phyloP scores from a whole-genome alignment of 2,113 vertebrate genomes.

The Neodon shergylaensis region DNA sequence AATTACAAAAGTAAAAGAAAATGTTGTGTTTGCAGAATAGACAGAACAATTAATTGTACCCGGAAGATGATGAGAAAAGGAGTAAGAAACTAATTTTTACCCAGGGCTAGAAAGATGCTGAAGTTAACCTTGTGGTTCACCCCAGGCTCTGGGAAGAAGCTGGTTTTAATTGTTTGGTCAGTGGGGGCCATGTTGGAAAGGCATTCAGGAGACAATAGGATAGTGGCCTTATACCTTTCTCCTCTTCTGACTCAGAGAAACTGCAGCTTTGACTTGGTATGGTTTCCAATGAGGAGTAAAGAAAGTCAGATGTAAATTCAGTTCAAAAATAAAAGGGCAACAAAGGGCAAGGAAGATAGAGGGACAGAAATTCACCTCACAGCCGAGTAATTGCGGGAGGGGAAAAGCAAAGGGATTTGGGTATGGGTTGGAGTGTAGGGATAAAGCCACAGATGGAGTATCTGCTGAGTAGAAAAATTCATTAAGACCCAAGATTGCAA shows the following conservation, averaged over 20 bases:
- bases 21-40: slow-evolving; percentile 15
- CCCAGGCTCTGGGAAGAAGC: neutral
- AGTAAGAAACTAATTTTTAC: slow-evolving; percentile 16
- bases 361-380: neutral
- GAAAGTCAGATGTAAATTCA: neutral
- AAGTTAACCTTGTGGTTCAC: neutral
- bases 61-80: slow-evolving; percentile 5
- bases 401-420: neutral
- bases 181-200: neutral
- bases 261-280: neutral
- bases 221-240: neutral
- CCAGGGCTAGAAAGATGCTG: neutral
- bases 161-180: neutral
- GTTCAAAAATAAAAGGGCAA: neutral
- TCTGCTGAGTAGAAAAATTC: neutral
- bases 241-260: neutral
- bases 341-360: neutral
- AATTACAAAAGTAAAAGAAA: neutral
- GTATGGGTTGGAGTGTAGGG: neutral
- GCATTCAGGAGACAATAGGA: neutral
- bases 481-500: neutral
- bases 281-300: neutral
- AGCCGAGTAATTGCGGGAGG: neutral
- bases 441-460: neutral
- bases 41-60: slow-evolving; percentile 37